phyloP scores from a whole-genome alignment of 1,140 invertebrate genomes.

The Aphis gossypii region DNA sequence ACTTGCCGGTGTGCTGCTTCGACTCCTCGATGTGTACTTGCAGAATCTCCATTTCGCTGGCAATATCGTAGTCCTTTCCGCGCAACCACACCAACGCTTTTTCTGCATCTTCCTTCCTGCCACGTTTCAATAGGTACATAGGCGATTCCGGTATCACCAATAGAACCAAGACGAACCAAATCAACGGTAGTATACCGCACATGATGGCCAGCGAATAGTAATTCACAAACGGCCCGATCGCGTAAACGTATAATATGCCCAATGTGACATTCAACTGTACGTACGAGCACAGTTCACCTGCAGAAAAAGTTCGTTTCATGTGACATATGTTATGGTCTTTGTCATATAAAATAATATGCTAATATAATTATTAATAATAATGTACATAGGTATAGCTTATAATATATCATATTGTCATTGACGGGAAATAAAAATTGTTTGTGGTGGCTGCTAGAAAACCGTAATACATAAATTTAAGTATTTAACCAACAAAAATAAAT shows the following conservation, averaged over 20 bases:
- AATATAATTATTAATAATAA: too few relatives aligned
- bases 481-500: too few relatives aligned
- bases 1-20: constrained; percentile 68
- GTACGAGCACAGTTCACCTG: constrained; percentile 72
- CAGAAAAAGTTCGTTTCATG: constrained; percentile 21
- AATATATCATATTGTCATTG: too few relatives aligned
- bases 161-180: constrained; percentile 67
- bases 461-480: too few relatives aligned
- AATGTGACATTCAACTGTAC: constrained; percentile 84
- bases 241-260: constrained; percentile 81
- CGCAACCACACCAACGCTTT: constrained; percentile 67
- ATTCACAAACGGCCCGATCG: constrained; percentile 69
- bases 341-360: too few relatives aligned
- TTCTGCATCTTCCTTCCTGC: constrained; percentile 62
- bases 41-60: constrained; percentile 77
- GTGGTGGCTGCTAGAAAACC: too few relatives aligned
- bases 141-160: constrained; percentile 67
- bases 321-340: too few relatives aligned
- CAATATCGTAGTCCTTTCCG: constrained; percentile 71
- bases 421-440: too few relatives aligned
- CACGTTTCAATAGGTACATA: constrained; percentile 62
- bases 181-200: constrained; percentile 65
- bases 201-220: constrained; percentile 59
- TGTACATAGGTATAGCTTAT: too few relatives aligned
- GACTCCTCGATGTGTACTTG: constrained; percentile 70